Conservation (phyloP, 2,888 invertebrate genomes). For the Noctua comes region DNA sequence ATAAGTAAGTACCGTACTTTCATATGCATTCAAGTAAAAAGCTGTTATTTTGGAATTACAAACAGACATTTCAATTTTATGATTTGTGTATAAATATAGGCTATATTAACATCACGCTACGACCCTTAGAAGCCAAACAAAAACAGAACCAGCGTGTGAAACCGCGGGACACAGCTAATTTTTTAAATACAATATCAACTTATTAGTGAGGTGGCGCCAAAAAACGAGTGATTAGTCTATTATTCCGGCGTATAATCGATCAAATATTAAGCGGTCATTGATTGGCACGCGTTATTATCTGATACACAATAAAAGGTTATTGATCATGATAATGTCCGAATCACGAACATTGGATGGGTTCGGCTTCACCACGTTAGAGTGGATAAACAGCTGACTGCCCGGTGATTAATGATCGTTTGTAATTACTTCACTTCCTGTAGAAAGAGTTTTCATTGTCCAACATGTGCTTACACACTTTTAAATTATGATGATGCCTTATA, state of each 20-base stretch:
- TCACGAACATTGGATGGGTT: conserved; percentile 41
- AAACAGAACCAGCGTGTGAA: not conserved
- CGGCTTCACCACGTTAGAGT: conserved; percentile 55
- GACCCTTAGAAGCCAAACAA: not conserved
- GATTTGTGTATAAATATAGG: too few species aligned
- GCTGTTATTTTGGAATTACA: too few species aligned
- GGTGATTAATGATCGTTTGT: conserved; percentile 74
- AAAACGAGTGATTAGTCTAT: conserved; percentile 44
- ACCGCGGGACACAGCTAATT: not conserved
- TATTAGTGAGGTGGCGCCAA: conserved; percentile 43
- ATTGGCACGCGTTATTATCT: conserved; percentile 57
- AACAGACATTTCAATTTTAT: too few species aligned
- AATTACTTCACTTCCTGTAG: conserved; percentile 74
- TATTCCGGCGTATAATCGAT: conserved; percentile 51
- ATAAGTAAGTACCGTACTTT: too few species aligned
- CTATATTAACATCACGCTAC: not conserved
- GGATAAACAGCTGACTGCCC: conserved; percentile 52
- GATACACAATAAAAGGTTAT: conserved; percentile 55
- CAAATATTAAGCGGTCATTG: conserved; percentile 57
- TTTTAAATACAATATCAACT: not conserved
- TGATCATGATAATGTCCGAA: conserved; percentile 60
- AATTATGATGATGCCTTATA: conserved; percentile 51
- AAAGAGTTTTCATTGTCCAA: conserved; percentile 66
- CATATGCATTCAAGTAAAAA: too few species aligned
- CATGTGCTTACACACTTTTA: conserved; percentile 38